phyloP scores from a whole-genome alignment of 53 echinoderm and acorn worm species.

The Hippasteria phrygiana region DNA sequence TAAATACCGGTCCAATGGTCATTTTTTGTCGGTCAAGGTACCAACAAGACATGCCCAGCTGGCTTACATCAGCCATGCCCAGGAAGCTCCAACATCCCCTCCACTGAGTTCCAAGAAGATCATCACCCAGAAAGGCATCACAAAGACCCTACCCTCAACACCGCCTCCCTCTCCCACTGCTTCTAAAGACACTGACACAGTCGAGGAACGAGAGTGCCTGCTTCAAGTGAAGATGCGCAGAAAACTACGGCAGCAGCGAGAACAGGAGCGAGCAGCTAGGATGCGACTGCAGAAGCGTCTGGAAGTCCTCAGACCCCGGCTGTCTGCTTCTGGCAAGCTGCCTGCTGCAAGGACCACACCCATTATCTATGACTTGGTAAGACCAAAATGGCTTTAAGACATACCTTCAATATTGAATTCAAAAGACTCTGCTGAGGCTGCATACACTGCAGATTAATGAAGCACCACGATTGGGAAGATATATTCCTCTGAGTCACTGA shows the following conservation, averaged over 20 bases:
- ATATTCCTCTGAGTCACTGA: too few species aligned
- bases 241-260: slow-evolving; percentile 83
- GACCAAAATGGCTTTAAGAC: not conserved
- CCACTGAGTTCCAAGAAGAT: not conserved
- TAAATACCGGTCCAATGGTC: too few species aligned
- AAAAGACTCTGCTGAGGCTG: too few species aligned
- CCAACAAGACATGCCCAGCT: not conserved
- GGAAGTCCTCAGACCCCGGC: slow-evolving; percentile 71
- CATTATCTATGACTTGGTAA: slow-evolving; percentile 89
- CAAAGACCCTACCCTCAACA: slow-evolving; percentile 65
- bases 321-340: slow-evolving; percentile 70
- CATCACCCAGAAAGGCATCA: not conserved
- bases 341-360: slow-evolving; percentile 72
- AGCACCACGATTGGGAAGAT: too few species aligned
- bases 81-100: not conserved
- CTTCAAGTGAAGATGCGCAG: slow-evolving; percentile 57
- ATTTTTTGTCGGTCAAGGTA: too few species aligned
- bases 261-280: slow-evolving; percentile 82
- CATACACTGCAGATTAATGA: too few species aligned
- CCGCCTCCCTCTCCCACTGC: slow-evolving; percentile 76
- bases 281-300: slow-evolving; percentile 82
- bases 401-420: too few species aligned
- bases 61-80: not conserved
- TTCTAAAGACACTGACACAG: slow-evolving; percentile 1
- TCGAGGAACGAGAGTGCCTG: slow-evolving; percentile 41